A percentile compares a stretch with the other conserved stretches of the same genome.
phyloP scores from a whole-genome alignment of 2,888 invertebrate genomes.

The Nomada ruficornis region DNA sequence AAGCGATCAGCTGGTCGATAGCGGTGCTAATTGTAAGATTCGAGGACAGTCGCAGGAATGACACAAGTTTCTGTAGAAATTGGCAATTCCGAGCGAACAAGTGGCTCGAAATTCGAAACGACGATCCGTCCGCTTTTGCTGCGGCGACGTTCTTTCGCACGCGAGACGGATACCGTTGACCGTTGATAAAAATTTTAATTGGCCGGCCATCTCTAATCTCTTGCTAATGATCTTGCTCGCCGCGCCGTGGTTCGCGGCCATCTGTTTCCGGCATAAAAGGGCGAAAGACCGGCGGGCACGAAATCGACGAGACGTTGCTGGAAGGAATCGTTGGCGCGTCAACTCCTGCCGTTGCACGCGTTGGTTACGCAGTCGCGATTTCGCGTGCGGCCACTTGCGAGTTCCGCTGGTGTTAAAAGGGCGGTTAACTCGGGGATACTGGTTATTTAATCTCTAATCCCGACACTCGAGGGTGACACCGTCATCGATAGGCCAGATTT shows the following conservation, averaged over 20 bases:
- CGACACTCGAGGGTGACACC: conserved; percentile 78
- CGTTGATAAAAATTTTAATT: conserved; percentile 66
- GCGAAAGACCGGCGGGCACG: conserved; percentile 10
- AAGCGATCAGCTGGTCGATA: background rate
- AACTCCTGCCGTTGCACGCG: no score
- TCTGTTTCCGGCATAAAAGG: conserved; percentile 63
- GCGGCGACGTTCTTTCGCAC: conserved; percentile 21
- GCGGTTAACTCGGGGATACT: conserved; percentile 76
- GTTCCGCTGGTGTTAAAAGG: conserved; percentile 64
- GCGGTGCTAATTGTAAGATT: conserved; percentile 46
- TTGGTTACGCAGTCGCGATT: no score
- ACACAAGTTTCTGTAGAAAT: no score
- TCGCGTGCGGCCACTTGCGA: background rate
- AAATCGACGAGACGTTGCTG: no score
- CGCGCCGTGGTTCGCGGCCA: conserved; percentile 42
- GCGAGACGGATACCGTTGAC: conserved; percentile 44
- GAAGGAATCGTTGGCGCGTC: no score
- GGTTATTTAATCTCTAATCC: conserved; percentile 84
- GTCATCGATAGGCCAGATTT: conserved; percentile 77
- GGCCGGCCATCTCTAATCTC: conserved; percentile 62
- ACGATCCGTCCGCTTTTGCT: background rate
- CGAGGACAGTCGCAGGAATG: no score
- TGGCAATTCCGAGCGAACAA: no score
- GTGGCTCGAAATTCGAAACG: no score
- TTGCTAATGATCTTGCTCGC: conserved; percentile 58